Conservation (phyloP, 2,113 vertebrate genomes). For the Muscicapa adusta region DNA sequence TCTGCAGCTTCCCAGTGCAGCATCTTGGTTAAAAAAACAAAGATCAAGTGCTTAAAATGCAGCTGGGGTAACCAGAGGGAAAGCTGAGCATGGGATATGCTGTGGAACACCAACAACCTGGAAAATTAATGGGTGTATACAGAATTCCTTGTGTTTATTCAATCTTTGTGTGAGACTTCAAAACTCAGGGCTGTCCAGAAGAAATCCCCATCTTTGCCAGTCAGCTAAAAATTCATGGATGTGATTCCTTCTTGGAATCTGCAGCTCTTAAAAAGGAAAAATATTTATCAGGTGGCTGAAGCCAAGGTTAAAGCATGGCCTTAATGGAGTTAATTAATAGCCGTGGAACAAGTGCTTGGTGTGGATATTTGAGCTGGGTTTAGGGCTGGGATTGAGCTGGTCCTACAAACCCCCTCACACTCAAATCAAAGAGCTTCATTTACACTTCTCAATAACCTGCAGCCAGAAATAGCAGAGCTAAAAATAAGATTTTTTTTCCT, state of each 20-base stretch:
- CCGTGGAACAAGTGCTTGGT: not conserved
- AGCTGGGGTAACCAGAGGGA: not conserved
- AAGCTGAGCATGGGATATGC: not conserved
- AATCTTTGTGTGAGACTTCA: not conserved
- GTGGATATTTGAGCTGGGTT: not conserved
- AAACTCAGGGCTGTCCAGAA: not conserved
- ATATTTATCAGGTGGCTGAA: not conserved
- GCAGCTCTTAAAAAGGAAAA: not conserved
- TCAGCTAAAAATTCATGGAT: not conserved
- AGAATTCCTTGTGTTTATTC: not conserved
- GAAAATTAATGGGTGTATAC: accelerated
- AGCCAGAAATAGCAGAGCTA: not conserved
- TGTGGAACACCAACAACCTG: not conserved
- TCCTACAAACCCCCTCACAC: not conserved
- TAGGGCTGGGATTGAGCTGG: not conserved
- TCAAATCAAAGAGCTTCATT: not conserved
- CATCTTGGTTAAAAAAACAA: not conserved
- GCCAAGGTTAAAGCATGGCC: not conserved
- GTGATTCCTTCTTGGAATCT: not conserved
- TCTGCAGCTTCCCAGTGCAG: not conserved
- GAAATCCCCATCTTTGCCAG: accelerated
- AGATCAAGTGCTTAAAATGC: not conserved
- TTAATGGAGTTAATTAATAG: not conserved
- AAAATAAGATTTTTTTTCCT: not conserved
- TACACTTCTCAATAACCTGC: not conserved